phyloP scores from a whole-genome alignment of 2,797 vertebrate genomes.

The Echeneis naucrates region DNA sequence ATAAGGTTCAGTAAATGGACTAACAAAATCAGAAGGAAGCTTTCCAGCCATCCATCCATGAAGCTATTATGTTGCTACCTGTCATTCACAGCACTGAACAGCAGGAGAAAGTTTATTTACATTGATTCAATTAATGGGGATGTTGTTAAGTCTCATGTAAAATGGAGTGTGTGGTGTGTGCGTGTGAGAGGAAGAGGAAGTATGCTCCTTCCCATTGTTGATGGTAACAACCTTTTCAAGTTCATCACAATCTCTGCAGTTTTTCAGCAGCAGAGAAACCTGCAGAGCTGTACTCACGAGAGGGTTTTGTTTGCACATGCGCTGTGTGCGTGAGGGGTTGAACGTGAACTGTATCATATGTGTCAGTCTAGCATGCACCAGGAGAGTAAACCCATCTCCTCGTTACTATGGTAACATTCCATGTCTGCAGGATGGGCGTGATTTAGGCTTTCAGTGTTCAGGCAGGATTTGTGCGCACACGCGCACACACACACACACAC shows the following conservation, averaged over 20 bases:
- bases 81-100: constrained; percentile 29
- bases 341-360: constrained; percentile 51
- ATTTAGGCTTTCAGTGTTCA: constrained; percentile 79
- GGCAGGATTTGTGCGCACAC: constrained; percentile 38
- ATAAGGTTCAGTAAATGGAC: background rate
- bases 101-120: constrained; percentile 28
- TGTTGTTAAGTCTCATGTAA: constrained; percentile 29
- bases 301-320: background rate
- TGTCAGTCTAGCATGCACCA: constrained; percentile 53
- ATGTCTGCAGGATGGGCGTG: constrained; percentile 82
- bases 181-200: constrained; percentile 60
- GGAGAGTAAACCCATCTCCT: constrained; percentile 75
- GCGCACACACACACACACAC: constrained; percentile 24
- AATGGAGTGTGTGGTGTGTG: constrained; percentile 28
- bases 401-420: constrained; percentile 83
- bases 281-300: constrained; percentile 54
- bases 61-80: constrained; percentile 1
- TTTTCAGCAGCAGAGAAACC: constrained; percentile 67
- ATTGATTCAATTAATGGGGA: constrained; percentile 42
- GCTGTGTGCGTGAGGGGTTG: constrained; percentile 10
- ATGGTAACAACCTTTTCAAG: constrained; percentile 59
- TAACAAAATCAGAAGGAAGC: background rate
- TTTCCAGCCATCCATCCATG: background rate
- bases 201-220: constrained; percentile 62
- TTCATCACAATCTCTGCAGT: constrained; percentile 63